Conservation (phyloP, 2,888 invertebrate genomes). For the Chirona hameri region DNA sequence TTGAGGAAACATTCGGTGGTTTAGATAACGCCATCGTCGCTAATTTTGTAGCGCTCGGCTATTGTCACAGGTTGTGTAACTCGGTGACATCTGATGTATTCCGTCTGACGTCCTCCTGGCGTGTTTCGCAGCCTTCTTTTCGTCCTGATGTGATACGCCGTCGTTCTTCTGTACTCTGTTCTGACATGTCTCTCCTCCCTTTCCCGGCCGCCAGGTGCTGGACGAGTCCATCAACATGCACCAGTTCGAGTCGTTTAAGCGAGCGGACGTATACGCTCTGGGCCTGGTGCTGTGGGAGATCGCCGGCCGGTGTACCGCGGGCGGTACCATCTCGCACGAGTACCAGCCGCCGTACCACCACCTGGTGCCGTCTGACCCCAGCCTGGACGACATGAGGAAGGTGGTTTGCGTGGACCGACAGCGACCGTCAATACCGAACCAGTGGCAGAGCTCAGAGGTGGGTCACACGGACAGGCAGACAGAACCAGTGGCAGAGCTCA, state of each 20-base stretch:
- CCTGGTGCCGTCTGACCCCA: constrained; percentile 89
- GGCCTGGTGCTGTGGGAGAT: constrained; percentile 97
- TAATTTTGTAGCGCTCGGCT: no score
- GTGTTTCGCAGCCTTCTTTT: no score
- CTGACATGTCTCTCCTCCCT: background rate
- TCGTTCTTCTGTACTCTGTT: background rate
- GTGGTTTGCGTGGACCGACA: constrained; percentile 82
- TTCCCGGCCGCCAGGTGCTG: constrained; percentile 48
- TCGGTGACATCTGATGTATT: no score
- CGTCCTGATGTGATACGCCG: no score
- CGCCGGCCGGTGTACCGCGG: constrained; percentile 48
- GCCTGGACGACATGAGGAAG: constrained; percentile 90
- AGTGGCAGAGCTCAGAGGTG: constrained; percentile 65
- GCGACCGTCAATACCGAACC: constrained; percentile 84
- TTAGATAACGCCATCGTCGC: no score
- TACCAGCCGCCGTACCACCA: constrained; percentile 95
- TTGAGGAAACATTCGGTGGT: no score
- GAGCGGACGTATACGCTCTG: constrained; percentile 97
- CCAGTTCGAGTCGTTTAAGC: constrained; percentile 95
- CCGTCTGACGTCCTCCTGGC: no score
- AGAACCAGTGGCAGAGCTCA: constrained; percentile 78
- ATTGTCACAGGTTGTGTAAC: no score
- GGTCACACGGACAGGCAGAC: constrained; percentile 46
- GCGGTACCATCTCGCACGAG: constrained; percentile 57
- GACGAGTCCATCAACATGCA: constrained; percentile 88